These are phyloP conservation scores for Oncorhynchus nerka DNA, from an alignment of 2,113 vertebrate species.

Conservation along the genomic window DNA sequence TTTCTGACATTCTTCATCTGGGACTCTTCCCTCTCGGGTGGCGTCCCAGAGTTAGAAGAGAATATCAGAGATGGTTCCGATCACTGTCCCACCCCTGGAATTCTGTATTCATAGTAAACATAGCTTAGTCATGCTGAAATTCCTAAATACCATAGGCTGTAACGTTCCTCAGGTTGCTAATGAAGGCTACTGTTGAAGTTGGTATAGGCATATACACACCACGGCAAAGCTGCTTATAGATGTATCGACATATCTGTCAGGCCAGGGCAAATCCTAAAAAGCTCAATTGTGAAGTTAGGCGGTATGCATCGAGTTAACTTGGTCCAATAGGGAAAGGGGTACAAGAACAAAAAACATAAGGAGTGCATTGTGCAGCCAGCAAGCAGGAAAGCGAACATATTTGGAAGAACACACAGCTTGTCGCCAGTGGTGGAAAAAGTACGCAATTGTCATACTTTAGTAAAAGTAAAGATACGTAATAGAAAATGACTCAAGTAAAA, in stretches of 20 bases:
- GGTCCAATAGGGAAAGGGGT: not conserved
- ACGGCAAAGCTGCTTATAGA: constrained; percentile 12
- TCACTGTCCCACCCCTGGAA: constrained; percentile 3
- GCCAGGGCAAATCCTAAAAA: constrained; percentile 3
- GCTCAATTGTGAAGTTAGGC: not conserved
- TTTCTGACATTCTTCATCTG: not conserved
- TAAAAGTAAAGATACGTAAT: too few species aligned
- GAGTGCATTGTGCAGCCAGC: not conserved
- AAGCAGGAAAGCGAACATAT: too few species aligned
- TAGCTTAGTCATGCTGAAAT: constrained; percentile 2
- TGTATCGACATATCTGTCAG: constrained; percentile 19
- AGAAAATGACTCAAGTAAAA: too few species aligned
- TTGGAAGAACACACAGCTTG: not conserved
- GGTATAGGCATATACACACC: constrained; percentile 2
- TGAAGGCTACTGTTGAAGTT: constrained; percentile 2
- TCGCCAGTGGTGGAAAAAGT: too few species aligned
- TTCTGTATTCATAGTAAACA: not conserved
- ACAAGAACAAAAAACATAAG: not conserved
- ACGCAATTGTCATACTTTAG: too few species aligned
- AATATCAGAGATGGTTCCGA: constrained; percentile 1
- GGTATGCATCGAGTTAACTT: not conserved
- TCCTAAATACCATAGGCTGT: not conserved
- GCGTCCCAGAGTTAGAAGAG: constrained; percentile 7
- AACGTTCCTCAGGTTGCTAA: constrained; percentile 6
- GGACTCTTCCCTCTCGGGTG: not conserved